Base-by-base conservation (phyloP, 2,113 vertebrate species). In the Thryonomys swinderianus region DNA sequence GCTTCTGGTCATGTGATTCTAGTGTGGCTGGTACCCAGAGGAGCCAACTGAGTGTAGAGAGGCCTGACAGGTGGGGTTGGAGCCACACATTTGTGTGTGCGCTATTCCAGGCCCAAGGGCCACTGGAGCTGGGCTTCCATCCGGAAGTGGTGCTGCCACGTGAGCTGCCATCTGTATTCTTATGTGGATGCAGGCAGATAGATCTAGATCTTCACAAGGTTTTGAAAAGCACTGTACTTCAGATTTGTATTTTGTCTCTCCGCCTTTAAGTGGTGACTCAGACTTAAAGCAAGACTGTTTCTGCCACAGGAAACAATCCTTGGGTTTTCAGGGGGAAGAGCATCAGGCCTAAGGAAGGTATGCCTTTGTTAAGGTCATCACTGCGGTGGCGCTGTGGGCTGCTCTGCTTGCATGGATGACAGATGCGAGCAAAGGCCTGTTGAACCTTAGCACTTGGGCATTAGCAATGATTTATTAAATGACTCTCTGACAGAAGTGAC, bases 381-480 rank as follows among this genome's bases (percentile, higher is more conserved):
- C 3, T 86, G 34, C 85, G 40, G 21, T 80, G 55, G 61, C 66
- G 66, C 9, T 18, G 37, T 12, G 3, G 42, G n/a, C n/a, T 57
- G 7, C 48, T 88, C 71, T 42, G 42, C 7, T 61, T 42, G 32
- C 5, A 1, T 42, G 9, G 59, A 23, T 84, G 86, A 80, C 32
- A 51, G 23, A 83, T 71, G 69, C 45, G 76, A 90, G 42, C n/a
- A 32, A 69, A 90, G 12, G 37, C 62, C 3, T 48, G 14, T 78
- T 55, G 23, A 64, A 80, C 74, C 40, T 27, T 78, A 81, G 5
- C 30, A 42, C 67, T 84, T 95, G 42, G 14, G 1, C 73, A 48
- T 95, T 90, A 61, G 53, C 61, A 80, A 30, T 88, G 73, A 79
- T 73, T 86, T 92, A 53, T 82, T 80, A 83, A 94, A n/a, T 66